Percentiles rank a stretch among this genome's conserved stretches.
Conservation (phyloP, 2,888 invertebrate genomes). For the Ophraella communa region DNA sequence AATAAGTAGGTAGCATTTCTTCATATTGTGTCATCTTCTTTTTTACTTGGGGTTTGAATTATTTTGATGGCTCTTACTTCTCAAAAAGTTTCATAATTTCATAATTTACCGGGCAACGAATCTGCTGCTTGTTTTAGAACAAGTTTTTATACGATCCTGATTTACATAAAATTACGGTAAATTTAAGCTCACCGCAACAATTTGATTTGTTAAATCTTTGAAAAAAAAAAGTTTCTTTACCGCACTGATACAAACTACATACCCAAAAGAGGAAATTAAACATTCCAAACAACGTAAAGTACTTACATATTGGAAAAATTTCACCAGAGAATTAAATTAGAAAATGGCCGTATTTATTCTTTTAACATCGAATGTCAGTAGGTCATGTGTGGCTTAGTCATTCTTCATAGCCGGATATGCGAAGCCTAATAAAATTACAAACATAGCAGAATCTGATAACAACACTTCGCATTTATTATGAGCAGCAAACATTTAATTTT, state of each 20-base stretch:
- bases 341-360: slow-evolving; percentile 28
- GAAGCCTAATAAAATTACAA: not conserved
- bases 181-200: too few species aligned
- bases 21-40: too few species aligned
- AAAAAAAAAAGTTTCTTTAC: not conserved
- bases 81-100: too few species aligned
- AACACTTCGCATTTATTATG: too few species aligned
- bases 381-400: slow-evolving; percentile 44
- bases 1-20: too few species aligned
- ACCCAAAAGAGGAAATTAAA: not conserved
- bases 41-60: too few species aligned
- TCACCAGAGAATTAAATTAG: slow-evolving; percentile 25
- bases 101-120: too few species aligned
- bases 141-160: too few species aligned
- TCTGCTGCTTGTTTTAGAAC: too few species aligned
- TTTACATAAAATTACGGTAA: too few species aligned
- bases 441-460: not conserved
- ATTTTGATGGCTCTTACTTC: too few species aligned
- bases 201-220: not conserved
- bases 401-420: slow-evolving; percentile 42
- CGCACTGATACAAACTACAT: not conserved
- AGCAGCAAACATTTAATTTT: too few species aligned
- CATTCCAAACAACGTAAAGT: not conserved
- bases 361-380: slow-evolving; percentile 42
- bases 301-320: slow-evolving; percentile 22